Conservation (phyloP, 2,797 vertebrate genomes). For the Allobates femoralis region DNA sequence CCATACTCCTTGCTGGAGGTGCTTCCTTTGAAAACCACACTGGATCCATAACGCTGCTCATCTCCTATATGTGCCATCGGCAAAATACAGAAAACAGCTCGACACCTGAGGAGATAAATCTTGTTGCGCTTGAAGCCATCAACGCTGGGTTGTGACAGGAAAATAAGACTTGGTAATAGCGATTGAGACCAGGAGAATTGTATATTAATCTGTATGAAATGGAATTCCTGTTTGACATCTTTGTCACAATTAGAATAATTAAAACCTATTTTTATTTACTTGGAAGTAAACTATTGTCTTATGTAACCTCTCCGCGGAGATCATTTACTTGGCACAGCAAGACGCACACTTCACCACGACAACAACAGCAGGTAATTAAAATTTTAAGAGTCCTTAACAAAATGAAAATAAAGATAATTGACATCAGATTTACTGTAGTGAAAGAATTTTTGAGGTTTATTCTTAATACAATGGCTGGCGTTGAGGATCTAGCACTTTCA, state of each 20-base stretch:
- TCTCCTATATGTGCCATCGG: slow-evolving; percentile 34
- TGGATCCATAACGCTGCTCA: neutral
- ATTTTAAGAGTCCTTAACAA: neutral
- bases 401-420: slow-evolving; percentile 17
- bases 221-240: neutral
- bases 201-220: neutral
- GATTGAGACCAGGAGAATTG: neutral
- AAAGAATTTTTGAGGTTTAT: neutral
- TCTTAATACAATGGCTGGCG: neutral
- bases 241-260: neutral
- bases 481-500: neutral
- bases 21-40: neutral
- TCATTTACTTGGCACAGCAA: neutral
- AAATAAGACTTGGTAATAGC: neutral
- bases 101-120: slow-evolving; percentile 2
- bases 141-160: neutral
- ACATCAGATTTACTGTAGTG: neutral
- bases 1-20: slow-evolving; percentile 11
- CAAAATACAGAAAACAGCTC: slow-evolving; percentile 21
- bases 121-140: neutral
- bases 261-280: slow-evolving; percentile 23
- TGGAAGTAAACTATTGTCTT: neutral
- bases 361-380: neutral
- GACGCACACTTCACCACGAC: neutral
- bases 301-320: slow-evolving; percentile 7